Evolutionary conservation across 2,888 invertebrate species (phyloP).

Genomic region (Machimus rusticus): DNA sequence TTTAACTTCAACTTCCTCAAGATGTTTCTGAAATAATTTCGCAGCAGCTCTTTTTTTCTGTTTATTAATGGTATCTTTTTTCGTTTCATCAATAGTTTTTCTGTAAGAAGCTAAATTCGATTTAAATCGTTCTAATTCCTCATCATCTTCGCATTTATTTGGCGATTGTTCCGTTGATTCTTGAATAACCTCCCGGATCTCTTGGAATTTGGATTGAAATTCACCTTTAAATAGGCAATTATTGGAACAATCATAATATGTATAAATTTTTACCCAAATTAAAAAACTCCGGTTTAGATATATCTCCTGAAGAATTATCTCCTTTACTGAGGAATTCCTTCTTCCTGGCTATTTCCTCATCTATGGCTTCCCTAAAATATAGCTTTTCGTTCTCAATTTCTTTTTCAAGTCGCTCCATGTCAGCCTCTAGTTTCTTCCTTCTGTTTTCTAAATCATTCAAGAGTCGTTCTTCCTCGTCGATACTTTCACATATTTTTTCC

Average conservation of each 20-base stretch:
- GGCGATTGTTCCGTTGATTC: not conserved
- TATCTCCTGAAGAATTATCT: not conserved
- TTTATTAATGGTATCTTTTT: slow-evolving; percentile 35
- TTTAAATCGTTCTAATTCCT: slow-evolving; percentile 41
- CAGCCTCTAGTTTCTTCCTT: slow-evolving; percentile 38
- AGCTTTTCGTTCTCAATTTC: slow-evolving; percentile 45
- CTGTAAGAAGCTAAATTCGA: slow-evolving; percentile 42
- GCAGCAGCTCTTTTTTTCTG: slow-evolving; percentile 43
- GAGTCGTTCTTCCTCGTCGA: slow-evolving; percentile 42
- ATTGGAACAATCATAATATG: not conserved
- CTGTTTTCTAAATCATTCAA: slow-evolving; percentile 39
- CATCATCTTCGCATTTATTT: slow-evolving; percentile 15
- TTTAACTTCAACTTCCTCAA: slow-evolving; percentile 42
- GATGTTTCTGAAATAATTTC: slow-evolving; percentile 46
- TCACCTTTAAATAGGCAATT: slow-evolving; percentile 6
- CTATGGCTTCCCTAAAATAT: slow-evolving; percentile 37
- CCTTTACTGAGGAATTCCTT: not conserved
- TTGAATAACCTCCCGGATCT: slow-evolving; percentile 38
- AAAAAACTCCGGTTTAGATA: not conserved
- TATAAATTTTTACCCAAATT: not conserved
- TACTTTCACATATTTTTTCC: slow-evolving; percentile 41
- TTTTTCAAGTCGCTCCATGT: slow-evolving; percentile 42
- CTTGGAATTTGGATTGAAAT: slow-evolving; percentile 32
- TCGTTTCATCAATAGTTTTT: slow-evolving; percentile 20
- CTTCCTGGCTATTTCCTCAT: slow-evolving; percentile 40